phyloP scores from a whole-genome alignment of 2,113 vertebrate genomes.

The Tringa solitaria region DNA sequence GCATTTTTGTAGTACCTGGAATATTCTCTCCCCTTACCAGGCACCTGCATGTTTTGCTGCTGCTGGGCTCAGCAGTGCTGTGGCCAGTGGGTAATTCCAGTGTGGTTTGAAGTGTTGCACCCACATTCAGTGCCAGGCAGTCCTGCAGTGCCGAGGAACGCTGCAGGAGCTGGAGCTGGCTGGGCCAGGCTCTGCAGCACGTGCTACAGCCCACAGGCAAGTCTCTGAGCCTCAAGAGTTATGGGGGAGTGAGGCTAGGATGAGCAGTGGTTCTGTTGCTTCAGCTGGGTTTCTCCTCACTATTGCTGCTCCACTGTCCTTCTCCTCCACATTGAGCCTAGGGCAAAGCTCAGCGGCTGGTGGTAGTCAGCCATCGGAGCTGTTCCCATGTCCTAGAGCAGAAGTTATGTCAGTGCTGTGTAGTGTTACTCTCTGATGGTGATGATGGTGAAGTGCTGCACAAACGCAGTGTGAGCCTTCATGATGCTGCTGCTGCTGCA shows the following conservation, averaged over 20 bases:
- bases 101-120: background rate
- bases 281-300: background rate
- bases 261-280: background rate
- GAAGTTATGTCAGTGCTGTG: background rate
- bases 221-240: background rate
- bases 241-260: background rate
- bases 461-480: background rate
- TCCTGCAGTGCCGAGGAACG: background rate
- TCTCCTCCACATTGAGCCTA: background rate
- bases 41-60: background rate
- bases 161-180: background rate
- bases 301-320: background rate
- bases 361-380: background rate
- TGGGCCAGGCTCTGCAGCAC: background rate
- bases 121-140: background rate
- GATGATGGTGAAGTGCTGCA: background rate
- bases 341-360: background rate
- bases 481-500: background rate
- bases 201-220: background rate
- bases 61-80: background rate
- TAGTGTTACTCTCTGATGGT: too few species aligned
- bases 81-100: background rate
- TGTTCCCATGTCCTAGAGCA: background rate
- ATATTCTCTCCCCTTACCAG: background rate
- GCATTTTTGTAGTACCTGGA: background rate